Conservation (phyloP, 2,113 vertebrate genomes). For the Parus major region DNA sequence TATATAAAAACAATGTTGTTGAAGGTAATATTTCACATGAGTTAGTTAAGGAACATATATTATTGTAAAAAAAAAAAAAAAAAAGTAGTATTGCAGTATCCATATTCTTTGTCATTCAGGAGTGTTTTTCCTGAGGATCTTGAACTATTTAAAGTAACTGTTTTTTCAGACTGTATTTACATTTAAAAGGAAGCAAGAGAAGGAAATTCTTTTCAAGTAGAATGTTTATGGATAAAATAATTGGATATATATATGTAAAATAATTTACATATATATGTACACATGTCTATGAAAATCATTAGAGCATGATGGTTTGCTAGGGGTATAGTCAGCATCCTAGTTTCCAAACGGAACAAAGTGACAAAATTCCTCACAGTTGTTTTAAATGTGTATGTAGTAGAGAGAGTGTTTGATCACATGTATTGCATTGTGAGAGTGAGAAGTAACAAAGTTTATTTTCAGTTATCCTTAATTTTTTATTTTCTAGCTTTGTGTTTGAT, state of each 20-base stretch:
- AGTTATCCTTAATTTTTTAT: not conserved
- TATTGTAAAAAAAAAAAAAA: not conserved
- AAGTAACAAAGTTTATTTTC: not conserved
- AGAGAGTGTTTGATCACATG: not conserved
- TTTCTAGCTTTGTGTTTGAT: constrained; percentile 46
- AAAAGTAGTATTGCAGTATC: not conserved
- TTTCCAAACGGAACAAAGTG: not conserved
- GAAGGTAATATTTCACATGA: constrained; percentile 2
- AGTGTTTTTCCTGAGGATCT: not conserved
- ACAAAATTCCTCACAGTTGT: not conserved
- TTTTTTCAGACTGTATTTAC: not conserved
- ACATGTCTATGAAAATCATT: not conserved
- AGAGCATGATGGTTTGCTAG: not conserved
- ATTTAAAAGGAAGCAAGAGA: not conserved
- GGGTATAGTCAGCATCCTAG: not conserved
- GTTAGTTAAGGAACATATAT: not conserved
- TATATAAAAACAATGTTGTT: constrained; percentile 40
- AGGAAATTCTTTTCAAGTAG: not conserved
- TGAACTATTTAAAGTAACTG: not conserved
- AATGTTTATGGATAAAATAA: constrained; percentile 26
- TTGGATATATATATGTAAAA: constrained; percentile 5
- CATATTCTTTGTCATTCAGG: not conserved
- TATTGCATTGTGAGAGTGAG: not conserved
- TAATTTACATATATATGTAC: constrained; percentile 6
- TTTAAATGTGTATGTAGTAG: not conserved